Percentiles rank a stretch among this genome's conserved stretches.
phyloP scores from a whole-genome alignment of 2,797 vertebrate species.

The Cossypha dichroa region DNA sequence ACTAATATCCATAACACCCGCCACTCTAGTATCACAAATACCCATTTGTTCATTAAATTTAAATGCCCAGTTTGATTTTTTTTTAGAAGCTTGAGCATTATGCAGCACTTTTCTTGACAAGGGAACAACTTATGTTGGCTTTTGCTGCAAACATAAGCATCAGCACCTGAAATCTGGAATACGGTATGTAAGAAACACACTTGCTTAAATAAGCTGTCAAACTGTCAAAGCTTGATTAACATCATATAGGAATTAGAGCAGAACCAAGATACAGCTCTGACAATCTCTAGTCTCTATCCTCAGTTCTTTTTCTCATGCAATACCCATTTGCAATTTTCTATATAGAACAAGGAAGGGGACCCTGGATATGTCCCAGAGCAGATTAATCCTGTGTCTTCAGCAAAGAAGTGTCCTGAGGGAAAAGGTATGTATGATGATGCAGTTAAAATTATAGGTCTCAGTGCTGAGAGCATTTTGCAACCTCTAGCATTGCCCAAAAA shows the following conservation, averaged over 20 bases:
- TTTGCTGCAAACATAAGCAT: neutral
- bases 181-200: neutral
- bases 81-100: neutral
- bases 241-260: neutral
- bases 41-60: slow-evolving; percentile 56
- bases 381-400: neutral
- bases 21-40: neutral
- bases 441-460: neutral
- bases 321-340: neutral
- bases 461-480: neutral
- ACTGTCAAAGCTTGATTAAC: neutral
- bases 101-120: neutral
- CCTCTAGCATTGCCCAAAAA: neutral
- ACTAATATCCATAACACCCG: neutral
- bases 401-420: neutral
- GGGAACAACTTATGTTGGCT: neutral
- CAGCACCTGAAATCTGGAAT: neutral
- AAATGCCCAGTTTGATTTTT: slow-evolving; percentile 9
- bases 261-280: neutral
- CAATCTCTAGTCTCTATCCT: neutral
- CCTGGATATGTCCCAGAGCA: neutral
- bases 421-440: neutral
- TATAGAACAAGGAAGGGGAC: neutral
- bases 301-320: neutral
- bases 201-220: slow-evolving; percentile 5